phyloP scores from a whole-genome alignment of 2,113 vertebrate genomes.

The Hyperopisus bebe region DNA sequence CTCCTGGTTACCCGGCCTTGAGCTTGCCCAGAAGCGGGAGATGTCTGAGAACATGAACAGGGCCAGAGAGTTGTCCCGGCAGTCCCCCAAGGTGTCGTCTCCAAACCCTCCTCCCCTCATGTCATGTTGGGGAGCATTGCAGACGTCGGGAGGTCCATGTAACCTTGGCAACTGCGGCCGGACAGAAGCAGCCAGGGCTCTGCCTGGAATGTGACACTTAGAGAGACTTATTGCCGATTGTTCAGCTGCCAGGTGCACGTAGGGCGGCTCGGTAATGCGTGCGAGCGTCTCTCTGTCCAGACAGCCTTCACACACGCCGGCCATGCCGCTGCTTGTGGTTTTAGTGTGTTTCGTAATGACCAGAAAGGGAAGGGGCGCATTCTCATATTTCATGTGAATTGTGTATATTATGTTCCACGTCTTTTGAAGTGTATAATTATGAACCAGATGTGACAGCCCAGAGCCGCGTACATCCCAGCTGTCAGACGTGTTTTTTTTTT shows the following conservation, averaged over 20 bases:
- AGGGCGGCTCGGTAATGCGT: background rate
- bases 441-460: constrained; percentile 69
- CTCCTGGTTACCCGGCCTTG: background rate
- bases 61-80: background rate
- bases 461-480: constrained; percentile 53
- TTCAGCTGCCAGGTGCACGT: background rate
- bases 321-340: background rate
- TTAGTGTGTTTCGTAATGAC: background rate
- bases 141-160: background rate
- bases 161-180: background rate
- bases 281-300: constrained; percentile 14
- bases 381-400: constrained; percentile 49
- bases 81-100: background rate
- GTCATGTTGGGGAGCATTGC: background rate
- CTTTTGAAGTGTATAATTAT: constrained; percentile 72
- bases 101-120: background rate
- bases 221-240: constrained; percentile 2
- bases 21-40: background rate
- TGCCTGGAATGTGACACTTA: background rate
- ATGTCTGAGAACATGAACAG: background rate
- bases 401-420: constrained; percentile 52
- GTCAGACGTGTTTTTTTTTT: constrained; percentile 61
- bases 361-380: constrained; percentile 11
- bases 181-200: background rate
- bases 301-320: constrained; percentile 2